These are phyloP conservation scores for Cephonodes hylas DNA, from an alignment of 2,888 invertebrate genomes.

Conservation along the genomic window DNA sequence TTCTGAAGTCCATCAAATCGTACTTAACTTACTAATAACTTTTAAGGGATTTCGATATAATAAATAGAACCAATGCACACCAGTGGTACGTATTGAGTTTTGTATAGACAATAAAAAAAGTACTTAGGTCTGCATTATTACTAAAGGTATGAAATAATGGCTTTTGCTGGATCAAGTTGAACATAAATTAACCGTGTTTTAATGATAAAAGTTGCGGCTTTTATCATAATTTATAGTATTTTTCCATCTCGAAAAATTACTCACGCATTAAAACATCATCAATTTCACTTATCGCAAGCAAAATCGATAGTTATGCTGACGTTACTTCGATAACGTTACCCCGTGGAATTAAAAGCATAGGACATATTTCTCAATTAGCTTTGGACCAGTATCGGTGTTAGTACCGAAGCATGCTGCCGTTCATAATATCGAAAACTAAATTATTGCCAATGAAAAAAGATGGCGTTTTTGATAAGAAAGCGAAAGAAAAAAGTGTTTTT, in stretches of 20 bases:
- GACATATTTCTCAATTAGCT: background rate
- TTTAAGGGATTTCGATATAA: too few species aligned
- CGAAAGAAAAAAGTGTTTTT: constrained; percentile 46
- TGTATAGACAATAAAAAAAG: too few species aligned
- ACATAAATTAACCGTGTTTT: too few species aligned
- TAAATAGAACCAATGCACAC: too few species aligned
- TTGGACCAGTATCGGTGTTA: background rate
- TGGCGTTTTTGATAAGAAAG: constrained; percentile 38
- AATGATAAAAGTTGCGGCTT: constrained; percentile 2
- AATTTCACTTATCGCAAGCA: constrained; percentile 31
- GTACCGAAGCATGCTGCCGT: constrained; percentile 56
- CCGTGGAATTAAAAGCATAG: background rate
- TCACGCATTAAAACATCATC: constrained; percentile 39
- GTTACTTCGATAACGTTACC: background rate
- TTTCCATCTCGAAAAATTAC: constrained; percentile 41
- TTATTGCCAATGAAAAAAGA: constrained; percentile 52
- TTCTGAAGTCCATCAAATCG: too few species aligned
- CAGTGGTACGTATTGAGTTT: too few species aligned
- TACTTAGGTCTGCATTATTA: too few species aligned
- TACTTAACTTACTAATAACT: too few species aligned
- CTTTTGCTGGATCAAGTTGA: too few species aligned
- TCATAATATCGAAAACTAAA: constrained; percentile 66
- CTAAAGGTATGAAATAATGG: too few species aligned
- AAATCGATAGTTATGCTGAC: constrained; percentile 33
- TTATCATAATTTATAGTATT: constrained; percentile 19